These are phyloP conservation scores for Lasiurus borealis DNA, from an alignment of 2,113 vertebrate genomes.

Conservation along the genomic window DNA sequence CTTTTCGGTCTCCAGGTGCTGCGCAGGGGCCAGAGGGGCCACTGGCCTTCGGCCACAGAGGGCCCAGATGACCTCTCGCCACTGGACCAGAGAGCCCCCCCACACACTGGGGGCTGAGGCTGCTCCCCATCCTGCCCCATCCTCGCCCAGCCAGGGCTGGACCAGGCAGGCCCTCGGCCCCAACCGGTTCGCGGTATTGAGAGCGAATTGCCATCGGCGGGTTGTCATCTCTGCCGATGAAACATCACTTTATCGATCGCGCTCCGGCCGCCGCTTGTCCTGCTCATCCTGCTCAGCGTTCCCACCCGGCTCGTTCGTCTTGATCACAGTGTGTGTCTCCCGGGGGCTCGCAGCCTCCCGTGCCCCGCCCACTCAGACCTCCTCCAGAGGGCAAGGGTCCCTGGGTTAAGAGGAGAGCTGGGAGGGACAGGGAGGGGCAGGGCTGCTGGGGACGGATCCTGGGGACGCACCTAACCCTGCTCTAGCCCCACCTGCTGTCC, in stretches of 20 bases:
- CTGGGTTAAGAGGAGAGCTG: not conserved
- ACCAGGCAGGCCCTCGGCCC: conserved; percentile 60
- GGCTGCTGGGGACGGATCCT: not conserved
- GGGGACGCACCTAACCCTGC: not conserved
- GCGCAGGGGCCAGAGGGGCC: not conserved
- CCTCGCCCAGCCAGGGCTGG: not conserved
- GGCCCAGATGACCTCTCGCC: not conserved
- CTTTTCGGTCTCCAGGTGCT: rapidly evolving
- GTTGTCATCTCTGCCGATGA: conserved; percentile 78
- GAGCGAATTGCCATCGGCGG: conserved; percentile 67
- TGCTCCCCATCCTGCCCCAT: conserved; percentile 60
- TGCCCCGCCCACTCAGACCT: not conserved
- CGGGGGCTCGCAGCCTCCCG: not conserved
- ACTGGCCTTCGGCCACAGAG: not conserved
- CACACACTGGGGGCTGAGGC: not conserved
- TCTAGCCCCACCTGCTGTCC: not conserved
- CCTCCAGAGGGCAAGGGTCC: not conserved
- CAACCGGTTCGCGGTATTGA: conserved; percentile 71
- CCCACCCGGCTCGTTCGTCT: conserved; percentile 75
- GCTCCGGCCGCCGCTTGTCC: conserved; percentile 61
- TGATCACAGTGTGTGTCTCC: conserved; percentile 70
- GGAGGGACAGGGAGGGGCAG: not conserved
- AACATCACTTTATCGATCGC: conserved; percentile 77
- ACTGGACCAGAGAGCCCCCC: not conserved
- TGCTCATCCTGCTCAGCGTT: conserved; percentile 51